Evolutionary conservation across 1,140 invertebrate species (phyloP).

Genomic region (Anoplophora glabripennis): DNA sequence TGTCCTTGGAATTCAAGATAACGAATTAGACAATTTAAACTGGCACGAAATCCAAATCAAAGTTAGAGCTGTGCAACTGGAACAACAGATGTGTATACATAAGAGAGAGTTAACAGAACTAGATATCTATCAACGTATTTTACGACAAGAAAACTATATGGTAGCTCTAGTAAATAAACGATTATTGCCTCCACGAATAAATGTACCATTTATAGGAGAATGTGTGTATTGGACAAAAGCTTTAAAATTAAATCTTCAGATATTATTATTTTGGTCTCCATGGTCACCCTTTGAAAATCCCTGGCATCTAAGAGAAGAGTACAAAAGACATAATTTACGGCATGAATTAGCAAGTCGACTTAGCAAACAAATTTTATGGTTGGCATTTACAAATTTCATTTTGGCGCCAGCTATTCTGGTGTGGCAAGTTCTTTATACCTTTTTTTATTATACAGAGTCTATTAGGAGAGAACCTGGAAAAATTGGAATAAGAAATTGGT

Average conservation of each 20-base stretch:
- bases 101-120: slow-evolving; percentile 91
- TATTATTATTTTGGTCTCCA: slow-evolving; percentile 87
- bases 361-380: slow-evolving; percentile 72
- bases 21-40: slow-evolving; percentile 86
- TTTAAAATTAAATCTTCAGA: slow-evolving; percentile 83
- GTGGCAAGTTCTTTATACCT: slow-evolving; percentile 92
- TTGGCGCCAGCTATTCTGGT: slow-evolving; percentile 86
- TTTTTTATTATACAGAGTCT: slow-evolving; percentile 93
- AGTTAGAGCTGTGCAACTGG: slow-evolving; percentile 84
- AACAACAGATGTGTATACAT: slow-evolving; percentile 97
- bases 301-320: slow-evolving; percentile 93
- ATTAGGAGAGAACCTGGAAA: slow-evolving; percentile 85
- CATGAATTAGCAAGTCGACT: slow-evolving; percentile 75
- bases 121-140: slow-evolving; percentile 97
- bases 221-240: slow-evolving; percentile 84
- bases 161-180: slow-evolving; percentile 97
- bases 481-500: slow-evolving; percentile 86
- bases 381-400: slow-evolving; percentile 81
- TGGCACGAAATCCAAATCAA: slow-evolving; percentile 91
- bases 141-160: slow-evolving; percentile 96
- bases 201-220: slow-evolving; percentile 81
- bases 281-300: slow-evolving; percentile 96
- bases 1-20: slow-evolving; percentile 78
- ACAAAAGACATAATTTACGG: slow-evolving; percentile 78
- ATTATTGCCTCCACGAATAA: slow-evolving; percentile 78